Evolutionary conservation across 2,113 vertebrate genomes (phyloP).

Genomic region (Barbus barbus): DNA sequence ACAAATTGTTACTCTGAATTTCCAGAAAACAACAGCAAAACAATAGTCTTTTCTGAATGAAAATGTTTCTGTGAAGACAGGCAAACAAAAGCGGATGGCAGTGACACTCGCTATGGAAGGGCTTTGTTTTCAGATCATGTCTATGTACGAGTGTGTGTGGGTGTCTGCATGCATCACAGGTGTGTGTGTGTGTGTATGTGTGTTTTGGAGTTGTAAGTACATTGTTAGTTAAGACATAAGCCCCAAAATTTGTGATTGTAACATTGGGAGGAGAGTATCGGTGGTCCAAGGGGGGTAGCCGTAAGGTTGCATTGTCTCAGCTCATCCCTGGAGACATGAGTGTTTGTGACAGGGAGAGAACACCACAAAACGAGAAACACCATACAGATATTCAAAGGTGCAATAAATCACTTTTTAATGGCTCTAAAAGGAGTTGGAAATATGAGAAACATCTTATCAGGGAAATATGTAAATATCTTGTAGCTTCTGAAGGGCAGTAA

Average conservation of each 20-base stretch:
- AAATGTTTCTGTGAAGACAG: constrained; percentile 61
- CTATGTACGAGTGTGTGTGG: constrained; percentile 20
- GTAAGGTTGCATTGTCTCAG: constrained; percentile 20
- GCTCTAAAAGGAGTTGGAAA: neutral
- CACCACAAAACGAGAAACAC: neutral
- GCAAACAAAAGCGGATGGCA: constrained; percentile 61
- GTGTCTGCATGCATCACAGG: constrained; percentile 24
- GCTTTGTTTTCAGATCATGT: constrained; percentile 66
- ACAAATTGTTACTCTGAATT: constrained; percentile 66
- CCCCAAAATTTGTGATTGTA: constrained; percentile 52
- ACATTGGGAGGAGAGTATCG: constrained; percentile 21
- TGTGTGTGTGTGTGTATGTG: constrained; percentile 50
- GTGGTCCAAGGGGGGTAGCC: constrained; percentile 30
- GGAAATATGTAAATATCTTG: neutral
- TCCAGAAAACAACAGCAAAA: constrained; percentile 65
- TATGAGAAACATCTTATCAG: neutral
- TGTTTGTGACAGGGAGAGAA: neutral
- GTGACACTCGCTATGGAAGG: constrained; percentile 55
- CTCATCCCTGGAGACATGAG: neutral
- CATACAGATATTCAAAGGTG: neutral
- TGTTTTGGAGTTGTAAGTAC: too few relatives aligned
- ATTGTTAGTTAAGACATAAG: constrained; percentile 60
- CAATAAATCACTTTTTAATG: constrained; percentile 6
- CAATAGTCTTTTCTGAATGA: constrained; percentile 59
- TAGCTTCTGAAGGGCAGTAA: neutral